Conservation (phyloP, 1,140 invertebrate genomes). For the Pomacea maculata region DNA sequence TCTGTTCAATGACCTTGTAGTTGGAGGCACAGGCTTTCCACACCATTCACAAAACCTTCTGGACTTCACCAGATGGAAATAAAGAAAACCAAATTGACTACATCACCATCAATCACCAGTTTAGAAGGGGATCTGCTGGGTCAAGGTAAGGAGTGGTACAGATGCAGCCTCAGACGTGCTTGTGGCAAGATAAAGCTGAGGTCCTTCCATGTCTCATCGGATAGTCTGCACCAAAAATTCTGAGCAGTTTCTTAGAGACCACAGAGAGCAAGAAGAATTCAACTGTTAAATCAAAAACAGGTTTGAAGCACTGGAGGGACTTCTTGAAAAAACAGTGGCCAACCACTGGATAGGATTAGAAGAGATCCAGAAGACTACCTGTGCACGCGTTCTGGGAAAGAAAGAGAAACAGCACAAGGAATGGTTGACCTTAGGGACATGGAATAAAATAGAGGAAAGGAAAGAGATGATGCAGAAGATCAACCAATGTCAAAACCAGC, state of each 20-base stretch:
- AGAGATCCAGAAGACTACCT: background rate
- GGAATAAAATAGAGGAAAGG: slow-evolving; percentile 26
- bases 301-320: slow-evolving; percentile 28
- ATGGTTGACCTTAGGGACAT: slow-evolving; percentile 32
- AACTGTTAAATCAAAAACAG: slow-evolving; percentile 14
- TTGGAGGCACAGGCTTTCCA: no score
- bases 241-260: slow-evolving; percentile 13
- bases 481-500: background rate
- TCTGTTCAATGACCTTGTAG: no score
- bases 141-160: slow-evolving; percentile 28
- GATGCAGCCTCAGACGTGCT: slow-evolving; percentile 36
- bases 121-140: slow-evolving; percentile 20
- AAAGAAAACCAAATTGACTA: slow-evolving; percentile 39
- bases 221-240: slow-evolving; percentile 20
- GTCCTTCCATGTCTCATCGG: background rate
- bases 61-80: background rate
- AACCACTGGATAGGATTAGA: slow-evolving; percentile 25
- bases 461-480: background rate
- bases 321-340: slow-evolving; percentile 12
- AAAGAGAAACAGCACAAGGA: slow-evolving; percentile 31
- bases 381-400: slow-evolving; percentile 27
- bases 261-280: no score
- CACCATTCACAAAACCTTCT: background rate
- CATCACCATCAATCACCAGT: slow-evolving; percentile 30
- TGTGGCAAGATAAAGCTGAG: slow-evolving; percentile 30